These are phyloP conservation scores for Nomada goodeniana DNA, from an alignment of 2,888 invertebrate species.

Conservation along the genomic window DNA sequence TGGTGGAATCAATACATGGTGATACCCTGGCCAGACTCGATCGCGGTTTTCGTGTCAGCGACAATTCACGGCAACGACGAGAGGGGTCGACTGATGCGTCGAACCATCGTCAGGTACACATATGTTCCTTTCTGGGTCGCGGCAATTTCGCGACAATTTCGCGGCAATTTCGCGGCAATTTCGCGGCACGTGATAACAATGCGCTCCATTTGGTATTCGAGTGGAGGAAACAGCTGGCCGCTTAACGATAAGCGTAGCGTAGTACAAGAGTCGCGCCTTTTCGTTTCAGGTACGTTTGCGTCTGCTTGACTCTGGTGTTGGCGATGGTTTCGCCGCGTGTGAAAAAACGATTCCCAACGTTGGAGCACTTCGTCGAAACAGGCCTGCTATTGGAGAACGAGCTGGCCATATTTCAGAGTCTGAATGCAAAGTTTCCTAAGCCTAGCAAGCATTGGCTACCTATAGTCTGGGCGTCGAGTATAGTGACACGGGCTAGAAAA, in stretches of 20 bases:
- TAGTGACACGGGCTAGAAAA: slow-evolving; percentile 94
- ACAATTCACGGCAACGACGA: slow-evolving; percentile 87
- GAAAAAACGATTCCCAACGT: slow-evolving; percentile 94
- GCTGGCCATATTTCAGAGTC: slow-evolving; percentile 90
- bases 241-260: neutral
- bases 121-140: neutral
- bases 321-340: slow-evolving; percentile 94
- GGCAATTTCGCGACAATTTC: neutral
- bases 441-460: slow-evolving; percentile 96
- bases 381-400: slow-evolving; percentile 94
- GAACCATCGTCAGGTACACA: slow-evolving; percentile 85
- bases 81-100: slow-evolving; percentile 86
- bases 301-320: slow-evolving; percentile 94
- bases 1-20: slow-evolving; percentile 90
- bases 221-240: too few species aligned
- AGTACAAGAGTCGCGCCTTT: neutral
- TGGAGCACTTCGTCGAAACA: slow-evolving; percentile 93
- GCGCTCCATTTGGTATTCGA: too few species aligned
- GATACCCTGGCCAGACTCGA: slow-evolving; percentile 87
- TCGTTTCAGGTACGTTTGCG: slow-evolving; percentile 86
- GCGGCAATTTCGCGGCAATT: too few species aligned
- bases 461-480: slow-evolving; percentile 96
- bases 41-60: slow-evolving; percentile 86
- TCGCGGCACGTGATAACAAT: too few species aligned
- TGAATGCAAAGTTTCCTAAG: slow-evolving; percentile 92